Conservation (phyloP, 1,140 invertebrate species). For the Nasonia vitripennis region DNA sequence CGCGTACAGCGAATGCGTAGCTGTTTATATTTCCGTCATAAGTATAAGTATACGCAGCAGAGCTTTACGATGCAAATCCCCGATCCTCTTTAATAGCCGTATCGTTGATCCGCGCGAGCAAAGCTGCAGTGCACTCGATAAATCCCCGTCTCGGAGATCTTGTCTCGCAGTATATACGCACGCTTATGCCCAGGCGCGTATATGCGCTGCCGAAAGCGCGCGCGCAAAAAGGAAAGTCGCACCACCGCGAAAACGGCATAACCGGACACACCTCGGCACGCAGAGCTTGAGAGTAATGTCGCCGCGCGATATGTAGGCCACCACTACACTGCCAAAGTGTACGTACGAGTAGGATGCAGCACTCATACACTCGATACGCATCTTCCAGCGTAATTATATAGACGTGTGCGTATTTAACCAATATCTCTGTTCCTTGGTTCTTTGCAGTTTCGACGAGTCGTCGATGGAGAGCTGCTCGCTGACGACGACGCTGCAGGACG, state of each 20-base stretch:
- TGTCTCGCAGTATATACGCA: not conserved
- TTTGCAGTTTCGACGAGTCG: constrained; percentile 72
- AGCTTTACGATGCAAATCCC: too few relatives aligned
- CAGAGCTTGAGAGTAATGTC: not conserved
- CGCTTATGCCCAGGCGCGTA: not conserved
- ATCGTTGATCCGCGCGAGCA: too few relatives aligned
- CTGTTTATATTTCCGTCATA: too few relatives aligned
- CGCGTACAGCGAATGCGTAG: too few relatives aligned
- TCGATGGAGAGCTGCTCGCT: constrained; percentile 71
- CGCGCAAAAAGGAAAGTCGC: not conserved
- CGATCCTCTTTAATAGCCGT: too few relatives aligned
- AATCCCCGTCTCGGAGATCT: too few relatives aligned
- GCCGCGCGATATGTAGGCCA: not conserved
- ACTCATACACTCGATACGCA: too few relatives aligned
- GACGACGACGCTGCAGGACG: constrained; percentile 61
- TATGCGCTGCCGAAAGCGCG: not conserved
- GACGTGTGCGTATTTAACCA: not conserved
- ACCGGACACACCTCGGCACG: not conserved
- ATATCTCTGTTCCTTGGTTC: not conserved
- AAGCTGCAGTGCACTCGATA: not conserved
- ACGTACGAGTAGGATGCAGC: not conserved
- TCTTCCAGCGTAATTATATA: not conserved
- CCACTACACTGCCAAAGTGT: not conserved
- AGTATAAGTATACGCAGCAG: too few relatives aligned
- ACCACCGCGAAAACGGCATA: not conserved